Evolutionary conservation across 2,888 invertebrate species (phyloP), one percentile per base, ranked within the genome.

Genomic region (Creontiades dilutus): DNA sequence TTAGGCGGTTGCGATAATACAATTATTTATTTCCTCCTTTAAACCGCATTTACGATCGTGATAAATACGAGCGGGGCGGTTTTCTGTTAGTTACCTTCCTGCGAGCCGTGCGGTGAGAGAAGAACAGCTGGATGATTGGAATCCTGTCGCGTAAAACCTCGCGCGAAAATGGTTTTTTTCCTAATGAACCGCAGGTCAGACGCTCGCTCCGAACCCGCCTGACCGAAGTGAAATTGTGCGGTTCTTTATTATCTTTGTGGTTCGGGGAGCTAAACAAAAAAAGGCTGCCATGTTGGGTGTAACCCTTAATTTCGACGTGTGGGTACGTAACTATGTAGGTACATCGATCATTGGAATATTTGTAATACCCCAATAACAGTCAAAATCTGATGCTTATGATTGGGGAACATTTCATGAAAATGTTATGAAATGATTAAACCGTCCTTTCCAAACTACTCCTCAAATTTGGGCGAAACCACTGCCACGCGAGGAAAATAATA

Each of bases 121-220:
- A 23, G 68, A 27, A 68, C 68, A 68, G 68, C 68, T 68, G 68
- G 3, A 68, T 68, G 68, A 68, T 68, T 68, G 68, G 68, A 68
- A 27, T 68, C 68, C 68, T 68, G 68, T 68, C 68, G 19, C 68
- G 68, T 68, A 68, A 68, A 68, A 4, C 68, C 68, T 23, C 68
- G 1, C 16, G 68, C 68, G 9, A 68, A 23, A 23, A 11, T 68
- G 23, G 0, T 23, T 68, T 68, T 37, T 57, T 57, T 68, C 23
- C 68, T 23, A 68, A 68, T 68, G 23, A 68, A 68, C 68, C 68
- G 13, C 68, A 68, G 57, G 57, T n/a, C 57, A 14, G 57, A 68
- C 23, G 68, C 23, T 68, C 52, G 68, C 23, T 37, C 37, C 7
- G 61, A 68, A 11, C 13, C 68, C 27, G 68, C 23, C 68, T 23